Base-by-base conservation (phyloP, 30 jellyfish, hydroid and myxozoan genomes). In the Sanderia malayensis region DNA sequence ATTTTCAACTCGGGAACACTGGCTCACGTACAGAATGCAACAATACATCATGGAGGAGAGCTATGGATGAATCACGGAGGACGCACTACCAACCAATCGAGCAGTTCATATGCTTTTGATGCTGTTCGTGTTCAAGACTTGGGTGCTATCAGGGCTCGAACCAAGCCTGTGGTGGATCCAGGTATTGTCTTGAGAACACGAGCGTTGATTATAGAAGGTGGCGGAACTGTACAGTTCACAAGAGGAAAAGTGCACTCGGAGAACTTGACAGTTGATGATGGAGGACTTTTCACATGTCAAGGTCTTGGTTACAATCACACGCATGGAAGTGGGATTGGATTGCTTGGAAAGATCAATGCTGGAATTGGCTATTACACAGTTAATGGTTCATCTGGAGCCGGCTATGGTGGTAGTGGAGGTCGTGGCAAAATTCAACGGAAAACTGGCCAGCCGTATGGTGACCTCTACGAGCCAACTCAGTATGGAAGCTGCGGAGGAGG, bases 401-500 rank as follows among this genome's bases (percentile, higher is more conserved):
- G 90, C 17, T 79, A 46, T 58, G 90, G 90, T 1, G 90, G 90
- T 4, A 79, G 90, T 67, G 70, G 80, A 19, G 90, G 90, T 11
- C 81, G 81, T 27, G 90, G 90, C 0, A 45, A 41, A 28, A 82
- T 75, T 1, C 41, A 73, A 3, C 18, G 28, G 23, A 24, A 22
- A n/a, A 79, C 82, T 1, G 90, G 90, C 21, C 75, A 66, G 28
- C 77, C 90, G 0, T 79, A 79, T 55, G 90, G 90, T 26, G 90
- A 79, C 27, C 67, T 79, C 24, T 79, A 79, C 57, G 90, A 79
- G 82, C 90, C 90, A 9, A 37, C 41, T 1, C 46, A 47, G 8
- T 79, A 66, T 53, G 90, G 90, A 0, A 79, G 90, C 61, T 66
- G 90, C 67, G 90, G 90, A 47, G 90, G 90, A 28, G 90, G 90